A percentile compares a stretch with the other conserved stretches of the same genome.
Conservation (phyloP, 2,113 vertebrate species). For the Pao palembangensis region DNA sequence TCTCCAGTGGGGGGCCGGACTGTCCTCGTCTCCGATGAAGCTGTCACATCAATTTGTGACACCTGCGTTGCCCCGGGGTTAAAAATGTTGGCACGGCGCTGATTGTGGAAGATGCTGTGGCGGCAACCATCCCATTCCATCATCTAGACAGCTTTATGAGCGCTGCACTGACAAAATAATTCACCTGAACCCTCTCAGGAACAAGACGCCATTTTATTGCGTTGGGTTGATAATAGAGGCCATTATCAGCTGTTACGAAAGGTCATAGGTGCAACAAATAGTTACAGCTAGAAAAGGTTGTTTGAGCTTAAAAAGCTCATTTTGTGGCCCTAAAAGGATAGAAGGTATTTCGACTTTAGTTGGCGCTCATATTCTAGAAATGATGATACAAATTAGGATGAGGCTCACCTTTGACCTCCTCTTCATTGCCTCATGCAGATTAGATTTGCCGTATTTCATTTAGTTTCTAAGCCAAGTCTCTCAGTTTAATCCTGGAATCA, state of each 20-base stretch:
- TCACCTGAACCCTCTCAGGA: neutral
- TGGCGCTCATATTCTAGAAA: neutral
- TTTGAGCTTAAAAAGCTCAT: neutral
- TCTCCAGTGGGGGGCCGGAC: neutral
- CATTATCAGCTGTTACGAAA: slow-evolving; percentile 12
- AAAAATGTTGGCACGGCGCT: slow-evolving; percentile 31
- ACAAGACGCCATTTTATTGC: slow-evolving; percentile 7
- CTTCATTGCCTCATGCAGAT: slow-evolving; percentile 34
- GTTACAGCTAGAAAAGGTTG: neutral
- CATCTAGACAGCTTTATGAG: slow-evolving; percentile 19
- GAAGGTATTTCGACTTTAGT: neutral
- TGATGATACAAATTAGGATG: neutral
- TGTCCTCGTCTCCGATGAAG: no score
- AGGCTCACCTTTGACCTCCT: neutral
- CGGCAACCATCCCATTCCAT: slow-evolving; percentile 18
- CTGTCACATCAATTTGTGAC: slow-evolving; percentile 38
- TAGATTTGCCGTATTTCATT: slow-evolving; percentile 17
- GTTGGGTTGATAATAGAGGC: slow-evolving; percentile 5
- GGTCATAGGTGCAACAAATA: slow-evolving; percentile 7
- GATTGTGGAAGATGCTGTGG: slow-evolving; percentile 29
- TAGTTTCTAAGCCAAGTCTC: neutral
- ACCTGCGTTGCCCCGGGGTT: slow-evolving; percentile 25
- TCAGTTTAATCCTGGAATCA: neutral
- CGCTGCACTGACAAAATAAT: slow-evolving; percentile 9
- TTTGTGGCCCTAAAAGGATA: slow-evolving; percentile 1